Evolutionary conservation across 2,888 invertebrate species (phyloP).

Genomic region (Allacma fusca): DNA sequence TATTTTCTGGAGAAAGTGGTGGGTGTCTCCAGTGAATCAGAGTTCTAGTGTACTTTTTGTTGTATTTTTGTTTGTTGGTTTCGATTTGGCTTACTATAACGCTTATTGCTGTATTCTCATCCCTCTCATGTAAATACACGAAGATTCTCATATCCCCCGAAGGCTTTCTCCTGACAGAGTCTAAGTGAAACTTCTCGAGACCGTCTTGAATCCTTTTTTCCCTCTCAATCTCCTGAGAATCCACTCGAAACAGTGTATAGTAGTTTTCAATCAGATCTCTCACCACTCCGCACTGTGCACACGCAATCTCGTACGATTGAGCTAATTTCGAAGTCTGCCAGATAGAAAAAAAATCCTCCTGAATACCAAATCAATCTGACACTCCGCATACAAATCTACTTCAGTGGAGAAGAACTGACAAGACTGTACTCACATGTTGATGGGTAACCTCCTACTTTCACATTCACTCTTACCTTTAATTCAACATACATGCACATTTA

Average conservation of each 20-base stretch:
- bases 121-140: slow-evolving; percentile 76
- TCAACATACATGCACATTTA: slow-evolving; percentile 13
- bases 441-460: slow-evolving; percentile 32
- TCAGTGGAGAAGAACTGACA: slow-evolving; percentile 30
- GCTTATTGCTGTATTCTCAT: slow-evolving; percentile 60
- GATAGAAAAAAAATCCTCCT: slow-evolving; percentile 36
- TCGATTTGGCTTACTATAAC: slow-evolving; percentile 54
- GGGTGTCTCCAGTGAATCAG: slow-evolving; percentile 26
- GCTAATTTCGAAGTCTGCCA: slow-evolving; percentile 37
- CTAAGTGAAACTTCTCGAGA: slow-evolving; percentile 74
- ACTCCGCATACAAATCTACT: slow-evolving; percentile 34
- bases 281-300: slow-evolving; percentile 75
- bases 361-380: slow-evolving; percentile 40
- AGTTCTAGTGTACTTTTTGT: slow-evolving; percentile 9
- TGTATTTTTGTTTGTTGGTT: slow-evolving; percentile 26
- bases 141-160: slow-evolving; percentile 76
- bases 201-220: slow-evolving; percentile 80
- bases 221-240: slow-evolving; percentile 75
- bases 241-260: slow-evolving; percentile 81
- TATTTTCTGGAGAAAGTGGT: neutral
- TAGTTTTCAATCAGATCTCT: slow-evolving; percentile 79
- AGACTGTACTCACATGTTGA: slow-evolving; percentile 33
- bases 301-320: slow-evolving; percentile 56
- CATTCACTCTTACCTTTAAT: slow-evolving; percentile 31
- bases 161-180: slow-evolving; percentile 63